Evolutionary conservation across 2,888 invertebrate genomes (phyloP), one percentile per base, ranked within the genome.

Genomic region (Zootermopsis nevadensis): DNA sequence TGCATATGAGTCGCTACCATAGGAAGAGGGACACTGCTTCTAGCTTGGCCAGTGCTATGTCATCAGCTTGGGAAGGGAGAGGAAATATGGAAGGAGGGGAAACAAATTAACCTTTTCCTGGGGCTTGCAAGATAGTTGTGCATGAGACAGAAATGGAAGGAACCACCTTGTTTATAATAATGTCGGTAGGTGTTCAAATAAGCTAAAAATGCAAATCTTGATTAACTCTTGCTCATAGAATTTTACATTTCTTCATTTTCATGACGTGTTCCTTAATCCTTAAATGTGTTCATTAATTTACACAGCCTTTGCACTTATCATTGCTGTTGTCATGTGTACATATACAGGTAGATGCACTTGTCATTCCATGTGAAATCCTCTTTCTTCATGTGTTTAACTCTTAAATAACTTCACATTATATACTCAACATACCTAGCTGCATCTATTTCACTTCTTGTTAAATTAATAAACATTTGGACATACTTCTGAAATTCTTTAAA

Each of bases 1-100:
- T 96, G 89, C 97, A 97, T 93, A 96, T 96, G 92, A 96, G 96
- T 89, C 93, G 97, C 86, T 97, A 97, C 91, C 97, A 97, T 90
- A 94, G 97, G 83, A 72, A 81, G 77, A 80, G 60, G 38, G 55
- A 60, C 2, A 22, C 69, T 69, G 15, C 38, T 27, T 22, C 83
- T 33, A 33, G 33, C 22, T 31, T 77, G 55, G 8, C 55, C 31
- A 77, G 77, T 53, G 30, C 31, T 22, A 31, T 48, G 55, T 55
- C 55, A 53, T 55, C 77, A 53, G 33, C 55, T 27, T 82, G 82
- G 77, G 77, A 82, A 35, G 77, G 66, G 60, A 55, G 66, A 66
- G 80, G 38, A 42, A 69, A 81, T 22, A 19, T 67, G n/a, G 67
- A 67, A 30, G 67, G 31, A 22, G 69, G 69, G 33, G 69, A 33